Evolutionary conservation across 2,797 vertebrate species (phyloP).

Genomic region (Danio choprae): DNA sequence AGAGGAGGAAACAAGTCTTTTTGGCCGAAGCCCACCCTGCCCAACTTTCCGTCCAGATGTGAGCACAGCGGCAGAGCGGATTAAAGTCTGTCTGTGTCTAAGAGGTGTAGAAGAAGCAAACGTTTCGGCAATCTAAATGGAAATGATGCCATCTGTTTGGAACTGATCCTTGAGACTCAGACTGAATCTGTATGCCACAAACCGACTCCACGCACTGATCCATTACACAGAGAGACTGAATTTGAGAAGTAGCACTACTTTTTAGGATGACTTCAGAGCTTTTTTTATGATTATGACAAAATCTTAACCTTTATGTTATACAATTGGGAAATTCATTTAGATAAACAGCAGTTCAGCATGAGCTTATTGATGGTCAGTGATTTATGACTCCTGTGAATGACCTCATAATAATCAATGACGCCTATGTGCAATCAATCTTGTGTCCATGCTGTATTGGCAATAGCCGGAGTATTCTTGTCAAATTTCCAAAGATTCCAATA

Average conservation of each 20-base stretch:
- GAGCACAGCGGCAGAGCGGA: constrained; percentile 40
- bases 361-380: not conserved
- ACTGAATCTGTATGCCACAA: constrained; percentile 46
- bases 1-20: constrained; percentile 23
- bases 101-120: constrained; percentile 47
- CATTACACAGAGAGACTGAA: constrained; percentile 23
- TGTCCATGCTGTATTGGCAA: not conserved
- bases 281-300: not conserved
- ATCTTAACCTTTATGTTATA: not conserved
- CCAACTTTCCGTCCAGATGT: constrained; percentile 45
- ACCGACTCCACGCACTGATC: constrained; percentile 43
- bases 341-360: not conserved
- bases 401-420: not conserved
- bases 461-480: not conserved
- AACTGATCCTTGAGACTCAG: constrained; percentile 54
- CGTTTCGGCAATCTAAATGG: constrained; percentile 61
- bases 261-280: not conserved
- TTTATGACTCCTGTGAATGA: not conserved
- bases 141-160: constrained; percentile 61
- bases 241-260: not conserved
- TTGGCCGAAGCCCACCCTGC: constrained; percentile 25
- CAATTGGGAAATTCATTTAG: not conserved
- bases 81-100: constrained; percentile 53
- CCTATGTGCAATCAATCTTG: not conserved
- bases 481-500: too few species aligned